These are phyloP conservation scores for Melanostigma gelatinosum DNA, from an alignment of 2,113 vertebrate species.

Conservation along the genomic window DNA sequence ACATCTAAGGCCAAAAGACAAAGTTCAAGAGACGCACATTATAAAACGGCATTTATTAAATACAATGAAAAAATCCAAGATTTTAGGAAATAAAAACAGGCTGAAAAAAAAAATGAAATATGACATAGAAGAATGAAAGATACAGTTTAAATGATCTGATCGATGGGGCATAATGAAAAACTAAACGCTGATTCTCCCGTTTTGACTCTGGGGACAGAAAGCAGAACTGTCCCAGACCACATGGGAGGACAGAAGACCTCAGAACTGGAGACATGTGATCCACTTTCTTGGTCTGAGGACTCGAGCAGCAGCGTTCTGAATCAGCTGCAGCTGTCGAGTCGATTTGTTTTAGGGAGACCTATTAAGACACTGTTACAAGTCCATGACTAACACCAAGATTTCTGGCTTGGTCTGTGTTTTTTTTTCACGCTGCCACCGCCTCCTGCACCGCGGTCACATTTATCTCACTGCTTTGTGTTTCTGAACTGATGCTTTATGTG, in stretches of 20 bases:
- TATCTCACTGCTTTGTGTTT: constrained; percentile 5
- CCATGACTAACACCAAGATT: not conserved
- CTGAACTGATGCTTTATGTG: not conserved
- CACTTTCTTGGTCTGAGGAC: not conserved
- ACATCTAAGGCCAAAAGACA: not conserved
- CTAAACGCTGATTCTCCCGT: not conserved
- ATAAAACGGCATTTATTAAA: no score
- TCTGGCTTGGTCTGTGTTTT: not conserved
- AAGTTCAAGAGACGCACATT: not conserved
- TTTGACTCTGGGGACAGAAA: not conserved
- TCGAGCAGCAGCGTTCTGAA: not conserved
- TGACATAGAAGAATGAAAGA: not conserved
- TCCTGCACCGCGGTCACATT: not conserved
- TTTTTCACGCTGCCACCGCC: not conserved
- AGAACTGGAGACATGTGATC: not conserved
- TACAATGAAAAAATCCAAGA: not conserved
- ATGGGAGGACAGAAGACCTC: not conserved
- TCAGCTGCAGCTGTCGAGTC: not conserved
- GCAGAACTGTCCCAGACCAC: not conserved
- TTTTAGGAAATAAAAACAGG: not conserved
- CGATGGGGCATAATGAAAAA: not conserved
- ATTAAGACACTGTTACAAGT: not conserved
- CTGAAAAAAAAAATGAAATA: not conserved
- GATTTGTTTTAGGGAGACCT: not conserved
- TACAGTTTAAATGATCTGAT: not conserved